Percentiles rank a stretch among this genome's conserved stretches.
These are phyloP conservation scores for Motacilla tschutschensis DNA, from an alignment of 2,113 vertebrate species.

Conservation along the genomic window DNA sequence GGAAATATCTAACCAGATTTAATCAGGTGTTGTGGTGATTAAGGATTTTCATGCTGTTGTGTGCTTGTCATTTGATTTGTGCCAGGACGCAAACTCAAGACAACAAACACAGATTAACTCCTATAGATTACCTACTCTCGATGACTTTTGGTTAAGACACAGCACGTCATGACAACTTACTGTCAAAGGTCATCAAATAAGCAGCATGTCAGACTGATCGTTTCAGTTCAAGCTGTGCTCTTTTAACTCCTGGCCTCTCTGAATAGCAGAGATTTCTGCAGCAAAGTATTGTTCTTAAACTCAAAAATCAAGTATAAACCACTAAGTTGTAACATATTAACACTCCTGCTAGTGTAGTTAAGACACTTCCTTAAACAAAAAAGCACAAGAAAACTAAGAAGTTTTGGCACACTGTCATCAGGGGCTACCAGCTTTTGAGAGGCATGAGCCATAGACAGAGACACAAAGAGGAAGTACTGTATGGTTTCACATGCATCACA, in stretches of 20 bases:
- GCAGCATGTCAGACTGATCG: accelerated
- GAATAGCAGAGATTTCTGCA: background rate
- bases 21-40: background rate
- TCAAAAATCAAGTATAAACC: background rate
- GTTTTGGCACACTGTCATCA: background rate
- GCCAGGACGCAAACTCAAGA: background rate
- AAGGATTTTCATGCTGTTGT: background rate
- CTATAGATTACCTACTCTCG: background rate
- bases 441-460: background rate
- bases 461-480: background rate
- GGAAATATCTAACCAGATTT: background rate
- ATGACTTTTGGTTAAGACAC: background rate
- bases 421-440: background rate
- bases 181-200: background rate
- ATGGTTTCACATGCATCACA: background rate
- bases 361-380: background rate
- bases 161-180: background rate
- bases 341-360: background rate
- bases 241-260: background rate
- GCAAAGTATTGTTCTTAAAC: background rate
- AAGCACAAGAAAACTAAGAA: background rate
- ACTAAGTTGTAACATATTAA: background rate
- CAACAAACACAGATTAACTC: background rate
- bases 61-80: background rate
- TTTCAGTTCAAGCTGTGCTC: background rate